phyloP scores from a whole-genome alignment of 2,797 vertebrate species.

The Margarornis squamiger region DNA sequence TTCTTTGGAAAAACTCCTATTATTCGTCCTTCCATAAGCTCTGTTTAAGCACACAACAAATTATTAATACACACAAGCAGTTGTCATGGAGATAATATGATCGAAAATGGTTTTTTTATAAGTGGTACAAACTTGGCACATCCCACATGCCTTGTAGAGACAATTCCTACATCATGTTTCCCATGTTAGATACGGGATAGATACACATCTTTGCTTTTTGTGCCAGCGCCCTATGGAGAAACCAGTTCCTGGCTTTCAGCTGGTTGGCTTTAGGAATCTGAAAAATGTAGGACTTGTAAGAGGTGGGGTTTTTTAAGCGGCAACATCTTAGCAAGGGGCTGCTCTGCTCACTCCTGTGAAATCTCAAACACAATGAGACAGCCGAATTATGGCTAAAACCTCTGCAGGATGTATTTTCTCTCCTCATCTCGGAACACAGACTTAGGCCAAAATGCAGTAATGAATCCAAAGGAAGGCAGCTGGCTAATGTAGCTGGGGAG shows the following conservation, averaged over 20 bases:
- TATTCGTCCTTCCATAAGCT: background rate
- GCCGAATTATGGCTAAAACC: background rate
- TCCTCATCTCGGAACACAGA: background rate
- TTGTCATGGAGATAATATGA: conserved; percentile 57
- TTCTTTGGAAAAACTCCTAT: background rate
- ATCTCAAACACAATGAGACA: background rate
- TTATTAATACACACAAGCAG: conserved; percentile 20
- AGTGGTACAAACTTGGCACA: background rate
- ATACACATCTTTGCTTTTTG: background rate
- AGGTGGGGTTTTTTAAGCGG: background rate
- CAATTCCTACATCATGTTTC: background rate
- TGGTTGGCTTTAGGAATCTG: background rate
- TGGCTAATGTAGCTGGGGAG: background rate
- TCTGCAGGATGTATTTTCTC: background rate
- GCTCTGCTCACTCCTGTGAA: background rate
- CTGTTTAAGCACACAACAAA: background rate
- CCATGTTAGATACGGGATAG: background rate
- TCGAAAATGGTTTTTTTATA: background rate
- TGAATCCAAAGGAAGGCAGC: background rate
- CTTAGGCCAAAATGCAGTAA: background rate
- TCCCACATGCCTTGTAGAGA: background rate
- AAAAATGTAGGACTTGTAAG: background rate
- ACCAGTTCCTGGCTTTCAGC: background rate
- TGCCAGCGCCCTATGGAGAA: background rate
- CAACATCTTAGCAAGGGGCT: background rate